Conservation (phyloP, 2,113 vertebrate genomes). For the Microcebus ravelobensis region DNA sequence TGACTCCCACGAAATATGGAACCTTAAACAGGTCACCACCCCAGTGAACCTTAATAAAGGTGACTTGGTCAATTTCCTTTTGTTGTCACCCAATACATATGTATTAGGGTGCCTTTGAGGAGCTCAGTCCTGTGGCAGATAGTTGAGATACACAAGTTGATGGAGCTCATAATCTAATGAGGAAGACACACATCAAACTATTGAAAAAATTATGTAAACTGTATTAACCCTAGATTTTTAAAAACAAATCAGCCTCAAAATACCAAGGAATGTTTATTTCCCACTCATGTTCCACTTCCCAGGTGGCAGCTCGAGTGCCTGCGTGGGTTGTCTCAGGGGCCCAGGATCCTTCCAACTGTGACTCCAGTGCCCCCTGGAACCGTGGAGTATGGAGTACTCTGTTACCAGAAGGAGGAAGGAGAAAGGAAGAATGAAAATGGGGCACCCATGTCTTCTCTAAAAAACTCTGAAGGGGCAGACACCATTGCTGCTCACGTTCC, state of each 20-base stretch:
- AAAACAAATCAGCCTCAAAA: not conserved
- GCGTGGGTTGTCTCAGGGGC: fast-evolving
- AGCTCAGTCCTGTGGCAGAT: not conserved
- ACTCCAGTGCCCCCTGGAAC: not conserved
- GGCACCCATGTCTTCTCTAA: not conserved
- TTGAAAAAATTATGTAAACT: no score
- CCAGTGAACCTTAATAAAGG: not conserved
- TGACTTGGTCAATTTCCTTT: not conserved
- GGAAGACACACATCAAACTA: not conserved
- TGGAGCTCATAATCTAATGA: not conserved
- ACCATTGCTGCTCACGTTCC: not conserved
- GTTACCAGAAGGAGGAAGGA: not conserved
- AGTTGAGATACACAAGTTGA: not conserved
- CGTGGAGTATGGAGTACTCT: not conserved
- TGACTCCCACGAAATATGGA: fast-evolving
- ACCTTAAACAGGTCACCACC: not conserved
- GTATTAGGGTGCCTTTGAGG: not conserved
- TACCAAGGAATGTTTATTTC: not conserved
- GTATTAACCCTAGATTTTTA: not conserved
- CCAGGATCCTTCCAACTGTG: not conserved
- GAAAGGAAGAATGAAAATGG: not conserved
- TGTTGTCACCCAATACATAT: not conserved
- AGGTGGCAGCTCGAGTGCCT: not conserved
- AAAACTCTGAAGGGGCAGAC: fast-evolving
- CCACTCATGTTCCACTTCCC: not conserved